Percentiles rank a stretch among this genome's conserved stretches.
phyloP scores from a whole-genome alignment of 2,888 invertebrate species.

The Clitarchus hookeri region DNA sequence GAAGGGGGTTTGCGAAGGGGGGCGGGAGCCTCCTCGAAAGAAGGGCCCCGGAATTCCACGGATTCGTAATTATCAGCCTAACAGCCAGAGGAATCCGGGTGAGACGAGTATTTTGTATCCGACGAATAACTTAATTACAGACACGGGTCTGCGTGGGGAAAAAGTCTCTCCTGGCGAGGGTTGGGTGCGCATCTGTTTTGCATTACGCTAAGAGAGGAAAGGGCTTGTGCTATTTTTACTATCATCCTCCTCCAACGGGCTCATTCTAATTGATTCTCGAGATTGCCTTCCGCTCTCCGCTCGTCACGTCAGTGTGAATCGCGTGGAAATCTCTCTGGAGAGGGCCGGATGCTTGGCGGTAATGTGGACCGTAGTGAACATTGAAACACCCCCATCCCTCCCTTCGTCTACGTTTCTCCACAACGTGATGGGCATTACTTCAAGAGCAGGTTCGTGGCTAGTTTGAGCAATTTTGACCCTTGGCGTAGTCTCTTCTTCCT shows the following conservation, averaged over 20 bases:
- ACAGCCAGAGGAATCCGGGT: background rate
- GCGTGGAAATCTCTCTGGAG: background rate
- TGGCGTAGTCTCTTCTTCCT: too few relatives aligned
- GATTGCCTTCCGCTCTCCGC: background rate
- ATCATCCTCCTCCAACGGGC: background rate
- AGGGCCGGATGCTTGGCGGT: background rate
- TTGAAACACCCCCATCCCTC: background rate
- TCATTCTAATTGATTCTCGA: conserved; percentile 14
- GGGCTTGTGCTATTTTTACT: background rate
- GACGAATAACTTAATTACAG: background rate
- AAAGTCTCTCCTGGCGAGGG: background rate
- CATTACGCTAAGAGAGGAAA: background rate
- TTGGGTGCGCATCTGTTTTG: background rate
- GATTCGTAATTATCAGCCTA: background rate
- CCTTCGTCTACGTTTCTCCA: background rate
- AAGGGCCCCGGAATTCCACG: background rate
- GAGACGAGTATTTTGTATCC: conserved; percentile 3
- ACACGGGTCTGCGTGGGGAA: background rate
- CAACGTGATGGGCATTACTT: too few relatives aligned
- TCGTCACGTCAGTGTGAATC: background rate
- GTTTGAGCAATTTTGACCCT: too few relatives aligned
- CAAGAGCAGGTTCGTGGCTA: too few relatives aligned
- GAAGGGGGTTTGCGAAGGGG: background rate
- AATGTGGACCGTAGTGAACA: background rate
- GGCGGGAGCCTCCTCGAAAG: background rate